These are phyloP conservation scores for Coracopsis vasa DNA, from an alignment of 2,113 vertebrate genomes.

Conservation along the genomic window DNA sequence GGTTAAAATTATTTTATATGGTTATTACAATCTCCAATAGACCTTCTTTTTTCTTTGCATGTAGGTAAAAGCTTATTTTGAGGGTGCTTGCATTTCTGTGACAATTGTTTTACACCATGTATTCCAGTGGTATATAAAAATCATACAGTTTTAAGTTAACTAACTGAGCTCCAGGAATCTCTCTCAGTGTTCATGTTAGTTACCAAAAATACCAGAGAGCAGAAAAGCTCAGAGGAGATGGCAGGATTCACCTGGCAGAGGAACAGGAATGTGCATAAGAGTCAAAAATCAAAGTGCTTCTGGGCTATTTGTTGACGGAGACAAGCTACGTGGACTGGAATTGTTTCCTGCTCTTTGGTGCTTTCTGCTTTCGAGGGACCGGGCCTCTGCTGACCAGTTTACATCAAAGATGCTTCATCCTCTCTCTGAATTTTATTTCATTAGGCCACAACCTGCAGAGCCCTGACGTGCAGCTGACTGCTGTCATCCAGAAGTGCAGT, in stretches of 20 bases:
- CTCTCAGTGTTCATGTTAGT: neutral
- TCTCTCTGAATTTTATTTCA: neutral
- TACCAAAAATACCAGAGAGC: neutral
- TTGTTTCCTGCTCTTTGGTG: neutral
- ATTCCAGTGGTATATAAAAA: neutral
- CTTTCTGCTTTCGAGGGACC: neutral
- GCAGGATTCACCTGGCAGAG: neutral
- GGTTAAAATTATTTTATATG: neutral
- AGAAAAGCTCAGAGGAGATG: neutral
- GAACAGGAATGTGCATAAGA: neutral
- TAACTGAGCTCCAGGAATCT: neutral
- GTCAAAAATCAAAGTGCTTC: neutral
- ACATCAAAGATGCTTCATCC: neutral
- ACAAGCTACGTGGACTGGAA: neutral
- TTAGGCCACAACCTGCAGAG: neutral
- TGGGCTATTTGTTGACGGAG: neutral
- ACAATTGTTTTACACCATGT: neutral
- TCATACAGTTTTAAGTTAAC: neutral
- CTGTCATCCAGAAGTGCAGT: neutral
- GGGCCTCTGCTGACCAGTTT: neutral
- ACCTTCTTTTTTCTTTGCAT: neutral
- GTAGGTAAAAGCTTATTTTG: neutral
- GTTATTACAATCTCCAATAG: neutral
- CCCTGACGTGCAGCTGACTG: neutral
- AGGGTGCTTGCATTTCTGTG: neutral